Evolutionary conservation across 2,888 invertebrate genomes (phyloP).

Genomic region (Amiota mariae): DNA sequence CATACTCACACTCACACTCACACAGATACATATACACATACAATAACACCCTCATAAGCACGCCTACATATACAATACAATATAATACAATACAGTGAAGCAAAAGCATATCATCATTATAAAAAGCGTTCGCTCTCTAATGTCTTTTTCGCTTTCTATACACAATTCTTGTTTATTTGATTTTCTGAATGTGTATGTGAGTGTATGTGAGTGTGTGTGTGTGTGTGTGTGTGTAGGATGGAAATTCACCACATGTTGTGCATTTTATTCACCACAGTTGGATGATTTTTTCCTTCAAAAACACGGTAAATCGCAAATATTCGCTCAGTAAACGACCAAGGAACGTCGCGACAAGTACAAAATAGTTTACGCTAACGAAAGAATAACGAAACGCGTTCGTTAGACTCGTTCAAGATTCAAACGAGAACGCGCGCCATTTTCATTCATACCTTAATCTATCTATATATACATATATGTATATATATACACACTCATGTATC

Average conservation of each 20-base stretch:
- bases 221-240: not conserved
- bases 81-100: not conserved
- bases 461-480: not conserved
- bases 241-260: constrained; percentile 11
- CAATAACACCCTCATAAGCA: constrained; percentile 8
- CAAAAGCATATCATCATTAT: not conserved
- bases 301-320: not conserved
- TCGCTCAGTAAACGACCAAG: constrained; percentile 55
- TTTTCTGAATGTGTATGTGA: not conserved
- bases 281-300: constrained; percentile 7
- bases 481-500: not conserved
- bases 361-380: not conserved
- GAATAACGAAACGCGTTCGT: not conserved
- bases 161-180: not conserved
- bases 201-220: too few relatives aligned
- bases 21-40: constrained; percentile 13
- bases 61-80: constrained; percentile 30
- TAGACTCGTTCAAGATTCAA: not conserved
- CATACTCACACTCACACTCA: not conserved
- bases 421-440: constrained; percentile 6
- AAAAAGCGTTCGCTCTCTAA: constrained; percentile 32
- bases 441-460: constrained; percentile 2
- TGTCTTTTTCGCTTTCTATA: too few relatives aligned
- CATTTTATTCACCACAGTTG: constrained; percentile 24
- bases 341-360: constrained; percentile 40